Conservation (phyloP, 2,888 invertebrate species). For the Helleia helle region DNA sequence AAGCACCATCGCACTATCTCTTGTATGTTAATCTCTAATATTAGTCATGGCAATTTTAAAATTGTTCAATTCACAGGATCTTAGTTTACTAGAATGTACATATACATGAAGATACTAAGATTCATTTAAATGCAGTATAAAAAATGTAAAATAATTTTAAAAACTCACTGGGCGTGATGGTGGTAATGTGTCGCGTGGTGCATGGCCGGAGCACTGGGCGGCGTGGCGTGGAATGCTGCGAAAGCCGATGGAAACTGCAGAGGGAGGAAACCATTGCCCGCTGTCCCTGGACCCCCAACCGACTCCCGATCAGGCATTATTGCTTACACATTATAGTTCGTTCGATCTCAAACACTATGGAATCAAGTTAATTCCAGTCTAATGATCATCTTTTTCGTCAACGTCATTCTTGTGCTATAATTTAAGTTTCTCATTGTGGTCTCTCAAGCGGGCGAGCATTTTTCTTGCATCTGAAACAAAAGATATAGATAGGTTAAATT, state of each 20-base stretch:
- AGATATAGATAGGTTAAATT: constrained; percentile 29
- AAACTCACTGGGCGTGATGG: constrained; percentile 68
- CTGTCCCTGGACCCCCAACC: constrained; percentile 70
- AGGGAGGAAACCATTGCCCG: constrained; percentile 73
- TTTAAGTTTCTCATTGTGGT: constrained; percentile 29
- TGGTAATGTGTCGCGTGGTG: constrained; percentile 72
- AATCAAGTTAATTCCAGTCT: constrained; percentile 59
- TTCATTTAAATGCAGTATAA: too few relatives aligned
- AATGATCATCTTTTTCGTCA: constrained; percentile 39
- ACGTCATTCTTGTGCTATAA: constrained; percentile 35
- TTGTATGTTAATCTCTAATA: too few relatives aligned
- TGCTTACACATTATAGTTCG: constrained; percentile 41
- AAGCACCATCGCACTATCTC: too few relatives aligned
- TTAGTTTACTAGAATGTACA: too few relatives aligned
- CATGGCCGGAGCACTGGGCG: constrained; percentile 74
- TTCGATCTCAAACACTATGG: constrained; percentile 23
- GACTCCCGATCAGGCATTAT: constrained; percentile 73
- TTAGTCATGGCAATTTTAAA: too few relatives aligned
- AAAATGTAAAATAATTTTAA: too few relatives aligned
- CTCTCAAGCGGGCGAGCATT: constrained; percentile 22
- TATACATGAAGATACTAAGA: too few relatives aligned
- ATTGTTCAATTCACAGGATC: too few relatives aligned
- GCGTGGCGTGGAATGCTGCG: constrained; percentile 76
- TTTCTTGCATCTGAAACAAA: constrained; percentile 54
- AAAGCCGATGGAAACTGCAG: constrained; percentile 73